Conservation (phyloP, 1,140 invertebrate genomes). For the Eumeta japonica region DNA sequence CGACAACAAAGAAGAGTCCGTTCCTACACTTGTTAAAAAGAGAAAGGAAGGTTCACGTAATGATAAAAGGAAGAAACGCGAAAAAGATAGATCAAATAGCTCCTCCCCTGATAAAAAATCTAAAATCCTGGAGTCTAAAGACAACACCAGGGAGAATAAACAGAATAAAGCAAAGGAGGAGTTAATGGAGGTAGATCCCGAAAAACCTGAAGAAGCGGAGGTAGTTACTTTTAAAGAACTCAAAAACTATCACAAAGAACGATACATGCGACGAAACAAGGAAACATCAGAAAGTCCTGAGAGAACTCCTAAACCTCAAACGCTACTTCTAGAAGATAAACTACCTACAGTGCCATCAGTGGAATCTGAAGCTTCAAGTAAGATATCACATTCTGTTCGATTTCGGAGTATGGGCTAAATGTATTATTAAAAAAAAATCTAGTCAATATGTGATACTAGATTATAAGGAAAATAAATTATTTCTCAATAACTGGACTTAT, state of each 20-base stretch:
- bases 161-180: slow-evolving; percentile 7
- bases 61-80: slow-evolving; percentile 17
- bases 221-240: slow-evolving; percentile 62
- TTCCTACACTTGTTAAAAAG: slow-evolving; percentile 22
- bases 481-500: slow-evolving; percentile 42
- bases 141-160: slow-evolving; percentile 17
- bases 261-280: slow-evolving; percentile 65
- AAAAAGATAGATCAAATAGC: slow-evolving; percentile 13
- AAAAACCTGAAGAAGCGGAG: slow-evolving; percentile 15
- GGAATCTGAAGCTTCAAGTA: slow-evolving; percentile 46
- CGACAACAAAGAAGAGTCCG: slow-evolving; percentile 16
- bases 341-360: slow-evolving; percentile 7
- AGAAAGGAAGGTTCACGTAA: slow-evolving; percentile 23
- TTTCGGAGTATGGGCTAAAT: slow-evolving; percentile 23
- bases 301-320: slow-evolving; percentile 7
- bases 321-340: slow-evolving; percentile 6
- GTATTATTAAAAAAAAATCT: slow-evolving; percentile 6
- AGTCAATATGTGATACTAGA: slow-evolving; percentile 34
- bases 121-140: slow-evolving; percentile 18
- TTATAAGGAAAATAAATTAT: slow-evolving; percentile 45
- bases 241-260: slow-evolving; percentile 60
- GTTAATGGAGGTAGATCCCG: slow-evolving; percentile 7
- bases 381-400: slow-evolving; percentile 33
- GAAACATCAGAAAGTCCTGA: slow-evolving; percentile 58
- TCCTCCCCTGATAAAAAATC: slow-evolving; percentile 29